A percentile compares a stretch with the other conserved stretches of the same genome.
Evolutionary conservation across 35 echinoderm and acorn worm genomes (phyloP).

Genomic region (Ophioderma brevispina): DNA sequence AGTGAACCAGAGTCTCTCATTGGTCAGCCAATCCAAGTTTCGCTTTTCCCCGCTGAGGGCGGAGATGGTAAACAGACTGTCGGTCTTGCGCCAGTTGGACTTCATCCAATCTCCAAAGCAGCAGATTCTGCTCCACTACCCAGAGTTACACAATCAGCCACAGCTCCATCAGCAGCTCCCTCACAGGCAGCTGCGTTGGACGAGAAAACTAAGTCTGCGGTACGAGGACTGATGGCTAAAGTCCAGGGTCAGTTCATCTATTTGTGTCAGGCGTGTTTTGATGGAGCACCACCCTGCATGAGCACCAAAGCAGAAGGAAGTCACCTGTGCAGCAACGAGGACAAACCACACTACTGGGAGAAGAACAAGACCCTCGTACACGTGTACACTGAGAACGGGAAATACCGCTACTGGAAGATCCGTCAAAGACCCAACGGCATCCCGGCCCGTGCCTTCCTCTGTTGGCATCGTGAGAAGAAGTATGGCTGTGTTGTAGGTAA

Average conservation of each 20-base stretch:
- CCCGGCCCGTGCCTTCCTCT: slow-evolving; percentile 59
- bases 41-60: neutral
- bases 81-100: neutral
- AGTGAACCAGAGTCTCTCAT: neutral
- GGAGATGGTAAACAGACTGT: neutral
- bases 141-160: neutral
- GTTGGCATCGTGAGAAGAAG: slow-evolving; percentile 54
- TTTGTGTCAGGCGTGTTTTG: slow-evolving; percentile 66
- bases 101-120: neutral
- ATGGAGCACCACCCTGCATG: slow-evolving; percentile 64
- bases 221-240: slow-evolving; percentile 24
- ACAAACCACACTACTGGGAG: slow-evolving; percentile 54
- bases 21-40: neutral
- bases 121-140: neutral
- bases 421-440: slow-evolving; percentile 63
- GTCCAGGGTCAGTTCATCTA: slow-evolving; percentile 68
- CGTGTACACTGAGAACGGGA: slow-evolving; percentile 33
- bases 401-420: slow-evolving; percentile 49
- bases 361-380: slow-evolving; percentile 46
- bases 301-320: slow-evolving; percentile 16
- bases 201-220: neutral
- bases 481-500: slow-evolving; percentile 61
- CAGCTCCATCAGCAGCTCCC: too few species aligned
- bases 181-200: neutral
- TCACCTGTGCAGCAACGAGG: slow-evolving; percentile 43